Evolutionary conservation across 2,113 vertebrate genomes (phyloP).

Genomic region (Piliocolobus tephrosceles): DNA sequence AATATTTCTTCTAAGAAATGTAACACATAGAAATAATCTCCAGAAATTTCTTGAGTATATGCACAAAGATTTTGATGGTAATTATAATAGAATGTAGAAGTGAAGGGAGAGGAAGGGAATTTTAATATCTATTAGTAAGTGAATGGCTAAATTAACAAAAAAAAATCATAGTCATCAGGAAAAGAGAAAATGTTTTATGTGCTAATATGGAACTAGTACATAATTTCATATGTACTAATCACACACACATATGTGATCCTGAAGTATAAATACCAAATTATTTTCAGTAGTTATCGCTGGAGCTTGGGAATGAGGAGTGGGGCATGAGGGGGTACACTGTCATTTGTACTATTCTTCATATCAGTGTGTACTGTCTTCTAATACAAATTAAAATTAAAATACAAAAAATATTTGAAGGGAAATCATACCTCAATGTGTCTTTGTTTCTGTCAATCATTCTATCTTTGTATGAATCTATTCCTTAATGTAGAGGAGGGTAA

Average conservation of each 20-base stretch:
- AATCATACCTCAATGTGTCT: not conserved
- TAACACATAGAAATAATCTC: not conserved
- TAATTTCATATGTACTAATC: not conserved
- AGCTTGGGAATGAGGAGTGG: not conserved
- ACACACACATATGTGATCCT: not conserved
- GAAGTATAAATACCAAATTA: not conserved
- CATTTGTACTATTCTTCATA: not conserved
- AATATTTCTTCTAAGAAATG: not conserved
- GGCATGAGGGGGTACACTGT: not conserved
- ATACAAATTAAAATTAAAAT: slow-evolving; percentile 12
- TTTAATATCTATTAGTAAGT: not conserved
- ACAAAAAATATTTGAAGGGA: not conserved
- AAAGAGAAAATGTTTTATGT: not conserved
- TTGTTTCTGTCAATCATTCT: not conserved
- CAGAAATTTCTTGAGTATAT: not conserved
- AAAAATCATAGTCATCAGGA: not conserved
- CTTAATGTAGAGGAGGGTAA: fast-evolving
- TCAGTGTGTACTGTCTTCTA: not conserved
- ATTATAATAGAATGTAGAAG: not conserved
- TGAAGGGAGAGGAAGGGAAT: not conserved
- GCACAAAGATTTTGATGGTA: not conserved
- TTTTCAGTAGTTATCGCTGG: not conserved
- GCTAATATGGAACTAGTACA: not conserved
- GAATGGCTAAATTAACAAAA: not conserved
- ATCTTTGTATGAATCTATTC: not conserved